Base-by-base conservation (phyloP, 1,140 invertebrate genomes). In the Formica selysi region DNA sequence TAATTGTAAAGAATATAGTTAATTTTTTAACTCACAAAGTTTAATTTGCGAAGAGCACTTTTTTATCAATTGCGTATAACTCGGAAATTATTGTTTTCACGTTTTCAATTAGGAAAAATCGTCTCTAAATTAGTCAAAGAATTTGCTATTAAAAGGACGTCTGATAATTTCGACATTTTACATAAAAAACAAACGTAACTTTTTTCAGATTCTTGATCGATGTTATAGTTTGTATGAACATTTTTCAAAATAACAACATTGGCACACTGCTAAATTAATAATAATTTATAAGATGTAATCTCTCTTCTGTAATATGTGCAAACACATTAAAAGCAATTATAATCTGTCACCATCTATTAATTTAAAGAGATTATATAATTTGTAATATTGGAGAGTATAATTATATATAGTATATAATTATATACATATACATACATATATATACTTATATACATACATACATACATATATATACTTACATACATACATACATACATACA, bases 321-420 rank as follows among this genome's bases (percentile, higher is more conserved):
- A 83, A 88, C 61, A 90, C 70, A 91, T 67, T 83, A 88, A 44
- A 91, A 85, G 89, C 85, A 87, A 71, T 44, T 71, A 88, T 91
- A 91, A 93, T 91, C 93, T 93, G 90, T 89, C 93, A 93, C 93
- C 92, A 92, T 92, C 87, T 88, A 93, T 74, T 68, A 79, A 67
- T 54, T 51, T 54, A 11, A 54, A 79, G 4, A 79, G 32, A 68
- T 79, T 29, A 32, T 32, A 32, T 32, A 67, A 67, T 79, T 78
- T 65, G 51, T 68, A 80, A 80, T 67, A 79, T 80, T 80, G 38
- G 76, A 51, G 16, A 16, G 5, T 19, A 51, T 16, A 16, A 48
- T 48, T 48, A 48, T 48, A 48, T 48, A 44, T 41, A 32, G 32
- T 32, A 32, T 32, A 32, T 32, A 32, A 32, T 32, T 32, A 32